These are phyloP conservation scores for Napeogenes sylphis DNA, from an alignment of 2,888 invertebrate genomes.

Conservation along the genomic window DNA sequence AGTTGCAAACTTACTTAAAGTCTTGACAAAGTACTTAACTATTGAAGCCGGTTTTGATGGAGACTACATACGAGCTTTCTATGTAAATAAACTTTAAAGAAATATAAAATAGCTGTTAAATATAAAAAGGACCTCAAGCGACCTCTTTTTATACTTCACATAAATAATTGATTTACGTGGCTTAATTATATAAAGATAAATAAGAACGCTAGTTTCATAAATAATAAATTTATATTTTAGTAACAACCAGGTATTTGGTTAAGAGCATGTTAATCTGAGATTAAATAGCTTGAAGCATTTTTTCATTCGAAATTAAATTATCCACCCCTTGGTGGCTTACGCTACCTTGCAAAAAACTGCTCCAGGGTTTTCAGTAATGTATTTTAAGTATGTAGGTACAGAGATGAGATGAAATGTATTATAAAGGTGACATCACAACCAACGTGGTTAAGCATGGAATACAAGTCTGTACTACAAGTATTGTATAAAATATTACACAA, in stretches of 20 bases:
- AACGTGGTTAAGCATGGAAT: not conserved
- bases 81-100: too few relatives aligned
- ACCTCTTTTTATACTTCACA: too few relatives aligned
- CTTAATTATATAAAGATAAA: too few relatives aligned
- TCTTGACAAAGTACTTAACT: slow-evolving; percentile 61
- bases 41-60: slow-evolving; percentile 64
- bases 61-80: too few relatives aligned
- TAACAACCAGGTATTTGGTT: not conserved
- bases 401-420: slow-evolving; percentile 4
- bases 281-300: slow-evolving; percentile 1
- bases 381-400: slow-evolving; percentile 5
- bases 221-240: not conserved
- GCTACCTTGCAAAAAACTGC: not conserved
- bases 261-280: not conserved
- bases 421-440: not conserved
- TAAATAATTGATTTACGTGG: too few relatives aligned
- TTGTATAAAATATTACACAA: too few relatives aligned
- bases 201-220: too few relatives aligned
- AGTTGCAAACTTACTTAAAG: slow-evolving; percentile 54
- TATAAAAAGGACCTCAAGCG: too few relatives aligned
- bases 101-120: too few relatives aligned
- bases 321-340: slow-evolving; percentile 3
- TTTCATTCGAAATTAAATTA: not conserved
- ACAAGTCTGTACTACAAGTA: not conserved
- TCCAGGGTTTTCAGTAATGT: not conserved